Percentiles rank a stretch among this genome's conserved stretches.
phyloP scores from a whole-genome alignment of 2,113 vertebrate species.

The Acanthisitta chloris region DNA sequence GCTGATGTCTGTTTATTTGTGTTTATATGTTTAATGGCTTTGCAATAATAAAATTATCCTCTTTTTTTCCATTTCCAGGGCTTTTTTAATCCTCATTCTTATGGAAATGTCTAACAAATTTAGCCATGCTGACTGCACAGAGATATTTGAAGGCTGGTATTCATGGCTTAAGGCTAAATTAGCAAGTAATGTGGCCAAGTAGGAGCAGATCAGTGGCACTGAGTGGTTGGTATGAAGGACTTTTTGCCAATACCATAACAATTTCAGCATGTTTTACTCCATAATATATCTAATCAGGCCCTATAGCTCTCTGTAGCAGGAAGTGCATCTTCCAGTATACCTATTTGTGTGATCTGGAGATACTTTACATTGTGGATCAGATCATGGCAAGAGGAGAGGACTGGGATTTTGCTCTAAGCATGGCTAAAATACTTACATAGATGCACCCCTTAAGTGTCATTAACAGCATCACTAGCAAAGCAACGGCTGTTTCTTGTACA shows the following conservation, averaged over 20 bases:
- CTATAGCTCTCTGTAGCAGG: not conserved
- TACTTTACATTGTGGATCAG: not conserved
- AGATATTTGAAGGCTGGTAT: not conserved
- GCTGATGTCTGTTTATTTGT: not conserved
- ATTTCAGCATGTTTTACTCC: rapidly evolving
- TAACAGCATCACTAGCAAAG: not conserved
- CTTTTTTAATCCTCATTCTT: not conserved
- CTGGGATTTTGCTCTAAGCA: not conserved
- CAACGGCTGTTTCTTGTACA: not conserved
- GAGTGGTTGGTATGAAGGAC: not conserved
- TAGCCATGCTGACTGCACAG: not conserved
- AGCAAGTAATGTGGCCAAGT: not conserved
- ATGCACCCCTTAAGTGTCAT: not conserved
- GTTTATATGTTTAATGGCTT: not conserved
- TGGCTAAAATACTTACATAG: rapidly evolving
- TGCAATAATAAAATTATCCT: not conserved
- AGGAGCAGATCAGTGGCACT: not conserved
- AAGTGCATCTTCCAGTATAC: not conserved
- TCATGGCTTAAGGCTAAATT: not conserved
- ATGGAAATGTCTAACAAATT: not conserved
- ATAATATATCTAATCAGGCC: not conserved
- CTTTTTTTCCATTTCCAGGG: not conserved
- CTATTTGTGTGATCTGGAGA: not conserved
- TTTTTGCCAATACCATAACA: not conserved
- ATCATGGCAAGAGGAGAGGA: not conserved